These are phyloP conservation scores for Rana temporaria DNA, from an alignment of 2,113 vertebrate species.

Conservation along the genomic window DNA sequence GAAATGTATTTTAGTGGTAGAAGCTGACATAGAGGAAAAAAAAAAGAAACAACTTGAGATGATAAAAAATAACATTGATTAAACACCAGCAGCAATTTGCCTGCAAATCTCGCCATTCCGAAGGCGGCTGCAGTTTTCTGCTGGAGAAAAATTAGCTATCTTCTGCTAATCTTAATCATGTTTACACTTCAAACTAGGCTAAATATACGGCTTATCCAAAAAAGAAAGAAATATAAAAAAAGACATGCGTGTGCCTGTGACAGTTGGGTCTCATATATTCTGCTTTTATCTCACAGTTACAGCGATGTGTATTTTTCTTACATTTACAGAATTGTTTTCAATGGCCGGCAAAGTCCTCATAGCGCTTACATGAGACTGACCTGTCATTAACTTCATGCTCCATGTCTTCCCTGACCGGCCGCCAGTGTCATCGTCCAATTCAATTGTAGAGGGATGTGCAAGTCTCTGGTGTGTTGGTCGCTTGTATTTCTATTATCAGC, in stretches of 20 bases:
- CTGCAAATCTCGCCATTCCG: conserved; percentile 71
- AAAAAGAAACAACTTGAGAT: conserved; percentile 65
- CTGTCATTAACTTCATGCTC: too few relatives aligned
- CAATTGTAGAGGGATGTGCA: too few relatives aligned
- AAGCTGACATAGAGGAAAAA: conserved; percentile 66
- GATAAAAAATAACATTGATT: conserved; percentile 74
- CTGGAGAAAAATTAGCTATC: conserved; percentile 66
- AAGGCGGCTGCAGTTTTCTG: conserved; percentile 66
- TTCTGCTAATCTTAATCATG: conserved; percentile 70
- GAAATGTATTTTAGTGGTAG: conserved; percentile 78
- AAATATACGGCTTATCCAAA: conserved; percentile 67
- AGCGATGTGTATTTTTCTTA: too few relatives aligned
- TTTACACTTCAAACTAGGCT: conserved; percentile 71
- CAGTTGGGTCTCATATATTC: background rate
- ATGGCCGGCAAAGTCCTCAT: too few relatives aligned
- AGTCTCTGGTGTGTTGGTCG: too few relatives aligned
- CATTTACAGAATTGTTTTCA: too few relatives aligned
- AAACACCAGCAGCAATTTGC: conserved; percentile 72
- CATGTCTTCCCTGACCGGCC: too few relatives aligned
- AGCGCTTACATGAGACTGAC: too few relatives aligned
- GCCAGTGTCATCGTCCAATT: too few relatives aligned
- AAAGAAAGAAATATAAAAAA: conserved; percentile 27
- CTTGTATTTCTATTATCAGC: too few relatives aligned
- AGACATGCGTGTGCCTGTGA: background rate
- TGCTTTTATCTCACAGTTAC: too few relatives aligned